Base-by-base conservation (phyloP, 2,113 vertebrate species). In the Spermophilus dauricus region DNA sequence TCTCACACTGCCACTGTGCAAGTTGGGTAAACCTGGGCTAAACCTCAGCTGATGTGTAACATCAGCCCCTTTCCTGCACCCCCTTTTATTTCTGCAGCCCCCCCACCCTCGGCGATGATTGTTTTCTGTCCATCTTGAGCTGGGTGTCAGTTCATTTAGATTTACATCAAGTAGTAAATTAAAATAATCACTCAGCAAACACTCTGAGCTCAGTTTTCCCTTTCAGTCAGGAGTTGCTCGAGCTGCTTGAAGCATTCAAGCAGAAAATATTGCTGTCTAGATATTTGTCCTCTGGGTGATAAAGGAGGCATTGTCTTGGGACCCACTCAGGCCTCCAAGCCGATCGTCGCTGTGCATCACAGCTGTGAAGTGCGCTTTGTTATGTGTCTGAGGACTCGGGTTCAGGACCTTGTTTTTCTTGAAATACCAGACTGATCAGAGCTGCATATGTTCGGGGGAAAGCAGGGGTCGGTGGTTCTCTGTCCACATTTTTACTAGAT, bases 91-190 rank as follows among this genome's bases (percentile, higher is more conserved):
- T n/a, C n/a, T n/a, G n/a, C n/a, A n/a, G n/a, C n/a, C n/a, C n/a
- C n/a, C n/a, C n/a, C n/a, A 37, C 63, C 32, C 78, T 92, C 13
- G 1, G 75, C 96, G 96, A 98, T 99, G 99, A 99, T 99, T 98
- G 99, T 98, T 99, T 99, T 99, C 99, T 99, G 99, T 99, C 99
- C 99, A 97, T 99, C 99, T 99, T 97, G 97, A 98, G 99, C 99
- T 98, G 98, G 98, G 98, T 99, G 99, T 99, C 99, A 99, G 99
- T 99, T 99, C 99, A 99, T 99, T 99, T 99, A 99, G 99, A 99
- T 99, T 99, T 99, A 99, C 99, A 99, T 99, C 99, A 99, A 99
- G 98, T 98, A 99, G 98, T 99, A 99, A 99, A 99, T 99, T 99
- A 99, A 99, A 99, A 99, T 99, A 99, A 99, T 99, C 99, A 99